Conservation (phyloP, 2,113 vertebrate species). For the Micromys minutus region DNA sequence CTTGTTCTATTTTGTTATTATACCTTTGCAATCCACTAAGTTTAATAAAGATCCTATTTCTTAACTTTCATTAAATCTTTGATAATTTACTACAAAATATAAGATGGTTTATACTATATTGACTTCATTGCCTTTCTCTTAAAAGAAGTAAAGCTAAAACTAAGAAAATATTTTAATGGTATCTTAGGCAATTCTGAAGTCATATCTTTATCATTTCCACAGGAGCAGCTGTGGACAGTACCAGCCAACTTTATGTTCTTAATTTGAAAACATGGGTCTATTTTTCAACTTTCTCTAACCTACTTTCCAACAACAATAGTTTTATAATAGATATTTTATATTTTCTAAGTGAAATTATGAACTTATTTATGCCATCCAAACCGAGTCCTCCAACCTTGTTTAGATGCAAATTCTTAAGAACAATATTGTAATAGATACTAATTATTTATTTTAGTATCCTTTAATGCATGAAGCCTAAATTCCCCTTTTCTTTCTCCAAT, state of each 20-base stretch:
- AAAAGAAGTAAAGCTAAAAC: background rate
- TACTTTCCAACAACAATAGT: background rate
- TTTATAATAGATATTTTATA: background rate
- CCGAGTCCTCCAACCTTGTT: background rate
- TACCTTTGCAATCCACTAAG: background rate
- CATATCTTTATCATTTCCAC: background rate
- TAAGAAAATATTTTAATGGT: background rate
- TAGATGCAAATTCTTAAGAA: background rate
- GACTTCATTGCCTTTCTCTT: background rate
- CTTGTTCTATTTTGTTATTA: background rate
- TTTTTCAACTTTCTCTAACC: fast-evolving
- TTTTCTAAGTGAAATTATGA: background rate
- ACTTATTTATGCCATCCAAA: background rate
- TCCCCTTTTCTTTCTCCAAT: background rate
- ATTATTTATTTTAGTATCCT: background rate
- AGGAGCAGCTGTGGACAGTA: background rate
- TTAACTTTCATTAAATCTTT: background rate
- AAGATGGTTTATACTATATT: background rate
- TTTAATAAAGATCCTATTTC: background rate
- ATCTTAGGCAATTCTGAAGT: background rate
- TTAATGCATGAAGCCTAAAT: too few relatives aligned
- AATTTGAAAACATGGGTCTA: background rate
- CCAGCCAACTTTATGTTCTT: background rate
- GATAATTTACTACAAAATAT: background rate
- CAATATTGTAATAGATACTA: background rate